phyloP scores from a whole-genome alignment of 92 coral and sea anemone species.

The Parazoanthus swiftii region DNA sequence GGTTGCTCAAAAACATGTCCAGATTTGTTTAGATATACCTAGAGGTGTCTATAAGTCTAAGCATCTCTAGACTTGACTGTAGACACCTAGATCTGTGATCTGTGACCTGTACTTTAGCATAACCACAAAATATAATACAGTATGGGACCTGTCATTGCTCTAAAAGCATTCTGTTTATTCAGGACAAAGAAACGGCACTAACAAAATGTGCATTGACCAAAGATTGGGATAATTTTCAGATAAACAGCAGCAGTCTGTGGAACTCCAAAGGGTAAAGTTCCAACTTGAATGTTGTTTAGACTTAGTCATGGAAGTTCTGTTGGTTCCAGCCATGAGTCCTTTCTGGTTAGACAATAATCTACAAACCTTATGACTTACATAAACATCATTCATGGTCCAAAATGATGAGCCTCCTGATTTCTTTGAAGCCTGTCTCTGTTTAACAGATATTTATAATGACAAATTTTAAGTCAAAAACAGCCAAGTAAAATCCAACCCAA shows the following conservation, averaged over 20 bases:
- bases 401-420: constrained; percentile 13
- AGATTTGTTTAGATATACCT: too few species aligned
- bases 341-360: neutral
- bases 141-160: too few species aligned
- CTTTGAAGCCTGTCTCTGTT: constrained; percentile 27
- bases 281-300: neutral
- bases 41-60: too few species aligned
- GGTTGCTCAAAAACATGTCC: too few species aligned
- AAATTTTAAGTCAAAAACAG: too few species aligned
- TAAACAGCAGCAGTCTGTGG: neutral
- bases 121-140: too few species aligned
- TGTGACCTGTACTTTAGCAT: too few species aligned
- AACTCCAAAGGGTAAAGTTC: neutral
- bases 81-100: too few species aligned
- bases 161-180: too few species aligned
- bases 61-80: too few species aligned
- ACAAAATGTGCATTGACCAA: neutral
- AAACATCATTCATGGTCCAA: constrained; percentile 39
- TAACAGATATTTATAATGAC: neutral
- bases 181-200: neutral
- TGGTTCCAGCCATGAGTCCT: neutral
- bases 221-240: neutral
- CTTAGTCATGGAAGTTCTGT: neutral
- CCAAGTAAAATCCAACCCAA: too few species aligned
- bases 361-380: constrained; percentile 13